phyloP scores from a whole-genome alignment of 1,140 invertebrate genomes.

The Pseudomyrmex flavicornis region DNA sequence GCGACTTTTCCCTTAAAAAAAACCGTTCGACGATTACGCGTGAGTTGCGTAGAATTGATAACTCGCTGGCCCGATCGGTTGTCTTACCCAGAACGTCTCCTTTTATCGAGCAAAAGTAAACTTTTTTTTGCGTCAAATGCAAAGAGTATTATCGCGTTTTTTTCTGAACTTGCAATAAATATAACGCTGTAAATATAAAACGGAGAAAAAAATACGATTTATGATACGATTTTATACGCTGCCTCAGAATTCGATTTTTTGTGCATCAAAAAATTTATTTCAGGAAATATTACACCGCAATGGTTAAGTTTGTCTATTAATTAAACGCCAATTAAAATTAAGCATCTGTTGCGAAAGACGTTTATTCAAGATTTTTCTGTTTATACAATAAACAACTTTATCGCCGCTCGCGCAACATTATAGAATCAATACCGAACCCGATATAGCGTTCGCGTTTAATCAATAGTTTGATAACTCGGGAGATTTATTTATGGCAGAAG shows the following conservation, averaged over 20 bases:
- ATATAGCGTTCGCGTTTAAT: background rate
- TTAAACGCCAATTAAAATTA: too few species aligned
- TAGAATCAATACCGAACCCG: too few species aligned
- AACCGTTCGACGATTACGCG: background rate
- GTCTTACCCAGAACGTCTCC: background rate
- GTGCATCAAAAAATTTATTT: too few species aligned
- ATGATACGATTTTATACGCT: too few species aligned
- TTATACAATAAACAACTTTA: too few species aligned
- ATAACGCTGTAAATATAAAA: too few species aligned
- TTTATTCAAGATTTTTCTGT: too few species aligned
- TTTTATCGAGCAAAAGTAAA: constrained; percentile 10
- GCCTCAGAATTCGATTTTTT: too few species aligned
- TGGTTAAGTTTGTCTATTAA: too few species aligned
- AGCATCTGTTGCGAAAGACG: too few species aligned
- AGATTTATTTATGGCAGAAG: background rate
- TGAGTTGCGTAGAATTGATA: constrained; percentile 35
- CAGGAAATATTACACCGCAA: too few species aligned
- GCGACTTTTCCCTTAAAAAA: background rate
- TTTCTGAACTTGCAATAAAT: background rate
- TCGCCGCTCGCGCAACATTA: too few species aligned
- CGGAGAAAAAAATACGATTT: background rate
- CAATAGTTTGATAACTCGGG: background rate
- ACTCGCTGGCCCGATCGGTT: background rate
- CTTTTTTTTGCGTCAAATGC: background rate
- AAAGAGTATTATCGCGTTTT: background rate